Evolutionary conservation across 2,888 invertebrate genomes (phyloP), one percentile per base, ranked within the genome.

Genomic region (Hemistola chrysoprasaria): DNA sequence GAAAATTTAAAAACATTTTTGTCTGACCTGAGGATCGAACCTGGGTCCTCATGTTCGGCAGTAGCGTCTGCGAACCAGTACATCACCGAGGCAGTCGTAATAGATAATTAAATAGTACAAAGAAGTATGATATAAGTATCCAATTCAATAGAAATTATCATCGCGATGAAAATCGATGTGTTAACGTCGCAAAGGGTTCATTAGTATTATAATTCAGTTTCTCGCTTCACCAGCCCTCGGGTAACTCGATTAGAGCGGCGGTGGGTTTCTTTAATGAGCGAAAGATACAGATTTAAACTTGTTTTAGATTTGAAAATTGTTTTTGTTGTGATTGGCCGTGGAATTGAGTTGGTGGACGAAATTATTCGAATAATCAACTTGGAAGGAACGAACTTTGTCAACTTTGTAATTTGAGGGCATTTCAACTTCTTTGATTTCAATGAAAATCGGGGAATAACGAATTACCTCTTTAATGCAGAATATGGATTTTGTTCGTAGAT

Each of bases 181-280:
- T 50, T 48, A 49, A 52, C 54, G 56, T 45, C 56, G 60, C 53
- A 50, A 62, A 59, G 59, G 65, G 55, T 67, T 65, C 66, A 76
- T 81, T 79, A 76, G 66, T 61, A 76, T 75, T 71, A 69, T 74
- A 72, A 79, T 71, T 68, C 62, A 55, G 54, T 64, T 69, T 64
- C 58, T 64, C 59, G 54, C 62, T 62, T 61, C 62, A 65, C 35
- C 67, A 63, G 68, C 55, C 62, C 52, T 50, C 39, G 43, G 58
- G 54, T 55, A 65, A 78, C 73, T 74, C 71, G 65, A 81, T 81
- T 71, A 70, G 3, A 22, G 34, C 57, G 67, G 67, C 53, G 54
- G 43, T 26, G 65, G 54, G 61, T 64, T 60, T 62, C 54, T 53
- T 41, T 60, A 66, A 68, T 59, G 50, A 63, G 45, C 21, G 50